phyloP scores from a whole-genome alignment of 2,888 invertebrate species.

The Xestia sexstrigata region DNA sequence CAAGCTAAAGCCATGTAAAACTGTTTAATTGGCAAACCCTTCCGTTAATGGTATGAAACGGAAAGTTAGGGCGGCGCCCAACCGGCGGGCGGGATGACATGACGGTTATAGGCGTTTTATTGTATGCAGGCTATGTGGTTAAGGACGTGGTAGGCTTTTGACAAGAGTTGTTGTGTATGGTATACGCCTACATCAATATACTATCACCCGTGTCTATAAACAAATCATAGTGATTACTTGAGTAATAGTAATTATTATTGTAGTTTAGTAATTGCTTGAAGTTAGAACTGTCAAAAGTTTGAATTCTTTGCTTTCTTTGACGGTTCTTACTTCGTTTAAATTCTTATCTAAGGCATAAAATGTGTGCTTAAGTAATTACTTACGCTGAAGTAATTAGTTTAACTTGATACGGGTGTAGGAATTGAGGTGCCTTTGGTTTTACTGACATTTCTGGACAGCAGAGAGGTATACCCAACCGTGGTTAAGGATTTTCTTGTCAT shows the following conservation, averaged over 20 bases:
- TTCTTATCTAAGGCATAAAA: too few species aligned
- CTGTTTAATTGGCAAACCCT: conserved; percentile 79
- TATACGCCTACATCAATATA: neutral
- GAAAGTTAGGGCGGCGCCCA: conserved; percentile 61
- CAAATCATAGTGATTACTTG: too few species aligned
- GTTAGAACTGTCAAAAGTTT: too few species aligned
- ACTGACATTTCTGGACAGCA: neutral
- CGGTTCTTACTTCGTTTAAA: too few species aligned
- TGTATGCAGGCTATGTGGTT: conserved; percentile 32
- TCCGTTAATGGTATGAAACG: conserved; percentile 65
- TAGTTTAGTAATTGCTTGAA: too few species aligned
- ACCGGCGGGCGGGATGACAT: conserved; percentile 54
- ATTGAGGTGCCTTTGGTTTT: neutral
- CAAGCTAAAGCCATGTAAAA: conserved; percentile 73
- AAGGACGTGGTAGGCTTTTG: conserved; percentile 6
- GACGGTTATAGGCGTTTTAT: conserved; percentile 51
- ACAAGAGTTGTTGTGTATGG: neutral
- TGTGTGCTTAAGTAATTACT: too few species aligned
- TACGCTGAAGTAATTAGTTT: too few species aligned
- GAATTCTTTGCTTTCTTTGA: too few species aligned
- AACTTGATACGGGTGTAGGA: neutral
- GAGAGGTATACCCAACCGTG: neutral
- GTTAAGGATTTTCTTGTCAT: neutral
- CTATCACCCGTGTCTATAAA: neutral
- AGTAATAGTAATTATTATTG: too few species aligned